Conservation (phyloP, 2,888 invertebrate species). For the Parnassius smintheus region DNA sequence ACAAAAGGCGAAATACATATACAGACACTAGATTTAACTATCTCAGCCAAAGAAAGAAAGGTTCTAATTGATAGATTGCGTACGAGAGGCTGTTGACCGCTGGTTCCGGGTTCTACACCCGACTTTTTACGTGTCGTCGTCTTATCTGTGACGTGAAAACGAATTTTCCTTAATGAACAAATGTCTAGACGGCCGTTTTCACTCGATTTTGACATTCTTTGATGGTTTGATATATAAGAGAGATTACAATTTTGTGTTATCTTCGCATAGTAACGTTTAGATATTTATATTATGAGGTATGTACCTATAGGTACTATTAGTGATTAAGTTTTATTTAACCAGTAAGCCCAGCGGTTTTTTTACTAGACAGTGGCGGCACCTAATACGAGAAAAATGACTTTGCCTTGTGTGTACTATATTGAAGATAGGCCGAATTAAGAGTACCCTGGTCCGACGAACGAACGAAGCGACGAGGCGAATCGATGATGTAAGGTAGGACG, state of each 20-base stretch:
- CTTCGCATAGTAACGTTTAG: not conserved
- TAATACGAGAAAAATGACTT: too few species aligned
- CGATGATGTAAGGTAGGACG: too few species aligned
- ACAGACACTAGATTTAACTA: slow-evolving; percentile 1
- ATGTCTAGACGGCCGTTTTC: slow-evolving; percentile 12
- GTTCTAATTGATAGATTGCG: slow-evolving; percentile 26
- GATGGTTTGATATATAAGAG: not conserved
- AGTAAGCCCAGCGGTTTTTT: too few species aligned
- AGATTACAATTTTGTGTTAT: not conserved
- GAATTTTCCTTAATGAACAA: slow-evolving; percentile 24
- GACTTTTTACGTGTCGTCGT: slow-evolving; percentile 21
- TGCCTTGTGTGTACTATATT: too few species aligned
- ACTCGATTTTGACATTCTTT: slow-evolving; percentile 3
- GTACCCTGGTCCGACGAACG: too few species aligned
- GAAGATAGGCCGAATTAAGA: too few species aligned
- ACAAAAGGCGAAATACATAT: too few species aligned
- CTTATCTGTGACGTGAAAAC: slow-evolving; percentile 23
- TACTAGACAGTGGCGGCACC: too few species aligned
- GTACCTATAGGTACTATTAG: too few species aligned
- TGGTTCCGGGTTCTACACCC: slow-evolving; percentile 34
- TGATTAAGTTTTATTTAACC: too few species aligned
- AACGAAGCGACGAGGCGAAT: too few species aligned
- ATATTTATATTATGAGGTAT: not conserved
- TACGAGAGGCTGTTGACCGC: slow-evolving; percentile 26
- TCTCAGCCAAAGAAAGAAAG: slow-evolving; percentile 21